Evolutionary conservation across 2,888 invertebrate genomes (phyloP).

Genomic region (Tricholauxania praeusta): DNA sequence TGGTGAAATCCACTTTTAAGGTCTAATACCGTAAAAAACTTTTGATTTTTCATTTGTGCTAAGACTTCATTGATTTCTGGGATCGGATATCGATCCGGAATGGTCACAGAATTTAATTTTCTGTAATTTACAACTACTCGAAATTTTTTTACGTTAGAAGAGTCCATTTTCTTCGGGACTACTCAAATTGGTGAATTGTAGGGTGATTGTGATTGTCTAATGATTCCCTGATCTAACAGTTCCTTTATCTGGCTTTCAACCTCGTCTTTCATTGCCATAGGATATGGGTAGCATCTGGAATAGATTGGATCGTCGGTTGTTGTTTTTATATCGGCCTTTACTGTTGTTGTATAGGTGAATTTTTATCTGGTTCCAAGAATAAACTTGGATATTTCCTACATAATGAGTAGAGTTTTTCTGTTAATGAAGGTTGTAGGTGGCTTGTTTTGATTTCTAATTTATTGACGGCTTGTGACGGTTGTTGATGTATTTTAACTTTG

Average conservation of each 20-base stretch:
- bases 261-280: slow-evolving; percentile 22
- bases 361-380: slow-evolving; percentile 20
- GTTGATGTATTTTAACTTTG: slow-evolving; percentile 5
- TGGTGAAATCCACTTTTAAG: slow-evolving; percentile 1
- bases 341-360: slow-evolving; percentile 26
- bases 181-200: slow-evolving; percentile 40
- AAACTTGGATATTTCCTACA: not conserved
- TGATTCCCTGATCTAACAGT: not conserved
- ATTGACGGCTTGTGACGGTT: slow-evolving; percentile 4
- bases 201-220: slow-evolving; percentile 28
- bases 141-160: slow-evolving; percentile 22
- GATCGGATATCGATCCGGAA: slow-evolving; percentile 37
- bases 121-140: slow-evolving; percentile 35
- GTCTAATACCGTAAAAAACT: slow-evolving; percentile 36
- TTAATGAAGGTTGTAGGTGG: not conserved
- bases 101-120: slow-evolving; percentile 34
- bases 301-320: slow-evolving; percentile 26
- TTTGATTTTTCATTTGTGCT: slow-evolving; percentile 34
- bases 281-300: slow-evolving; percentile 29
- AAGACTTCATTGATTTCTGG: slow-evolving; percentile 40
- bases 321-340: slow-evolving; percentile 30
- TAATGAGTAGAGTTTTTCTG: not conserved
- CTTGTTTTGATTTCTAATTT: not conserved
- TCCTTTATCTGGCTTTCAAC: slow-evolving; percentile 11
- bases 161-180: slow-evolving; percentile 33